Conservation (phyloP, 2,888 invertebrate genomes). For the Apotomis turbidana region DNA sequence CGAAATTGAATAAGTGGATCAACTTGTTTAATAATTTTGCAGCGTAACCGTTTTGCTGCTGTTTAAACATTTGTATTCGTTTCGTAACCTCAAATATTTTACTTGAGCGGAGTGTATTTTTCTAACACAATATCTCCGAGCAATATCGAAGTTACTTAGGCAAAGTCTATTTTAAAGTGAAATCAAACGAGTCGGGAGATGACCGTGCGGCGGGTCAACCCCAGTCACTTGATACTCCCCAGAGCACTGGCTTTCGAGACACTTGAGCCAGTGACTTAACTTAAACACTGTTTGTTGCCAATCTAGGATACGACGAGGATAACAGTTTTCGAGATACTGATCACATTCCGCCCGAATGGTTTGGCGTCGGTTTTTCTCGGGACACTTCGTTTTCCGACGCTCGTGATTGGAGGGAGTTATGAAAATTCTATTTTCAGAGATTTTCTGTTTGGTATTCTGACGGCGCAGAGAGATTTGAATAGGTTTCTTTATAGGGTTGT, state of each 20-base stretch:
- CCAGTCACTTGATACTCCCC: conserved; percentile 34
- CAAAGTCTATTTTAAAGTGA: conserved; percentile 30
- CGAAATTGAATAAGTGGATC: conserved; percentile 21
- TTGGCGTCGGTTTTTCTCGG: conserved; percentile 32
- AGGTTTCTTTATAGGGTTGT: conserved; percentile 36
- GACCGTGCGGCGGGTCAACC: conserved; percentile 38
- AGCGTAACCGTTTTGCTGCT: conserved; percentile 8
- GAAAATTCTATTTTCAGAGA: conserved; percentile 41
- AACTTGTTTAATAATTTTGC: conserved; percentile 18
- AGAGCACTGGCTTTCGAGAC: conserved; percentile 34
- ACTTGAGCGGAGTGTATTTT: conserved; percentile 14
- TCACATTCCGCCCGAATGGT: conserved; percentile 33
- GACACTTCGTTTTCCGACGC: conserved; percentile 29
- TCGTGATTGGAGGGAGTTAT: conserved; percentile 39
- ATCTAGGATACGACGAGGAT: conserved; percentile 34
- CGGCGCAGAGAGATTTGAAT: conserved; percentile 34
- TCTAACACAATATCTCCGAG: conserved; percentile 11
- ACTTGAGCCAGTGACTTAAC: conserved; percentile 40
- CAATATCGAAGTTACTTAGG: conserved; percentile 21
- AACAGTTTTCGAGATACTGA: conserved; percentile 40
- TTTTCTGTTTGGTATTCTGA: conserved; percentile 37
- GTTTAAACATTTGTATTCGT: conserved; percentile 8
- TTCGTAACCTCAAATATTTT: conserved; percentile 16
- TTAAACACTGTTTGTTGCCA: conserved; percentile 41
- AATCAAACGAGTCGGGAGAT: conserved; percentile 26